A percentile compares a stretch with the other conserved stretches of the same genome.
phyloP scores from a whole-genome alignment of 2,797 vertebrate genomes.

The Thalassophryne amazonica region DNA sequence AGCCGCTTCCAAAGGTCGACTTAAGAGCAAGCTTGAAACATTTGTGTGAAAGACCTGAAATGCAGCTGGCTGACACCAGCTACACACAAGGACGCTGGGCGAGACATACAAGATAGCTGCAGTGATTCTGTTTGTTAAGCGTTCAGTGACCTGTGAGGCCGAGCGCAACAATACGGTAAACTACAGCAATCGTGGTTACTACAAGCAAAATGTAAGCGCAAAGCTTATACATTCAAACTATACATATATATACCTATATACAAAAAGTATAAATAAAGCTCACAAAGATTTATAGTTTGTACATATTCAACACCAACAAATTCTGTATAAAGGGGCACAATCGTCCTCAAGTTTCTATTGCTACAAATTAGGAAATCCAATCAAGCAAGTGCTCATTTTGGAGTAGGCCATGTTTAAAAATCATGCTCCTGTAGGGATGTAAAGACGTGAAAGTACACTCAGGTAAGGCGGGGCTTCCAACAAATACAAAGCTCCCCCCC shows the following conservation, averaged over 20 bases:
- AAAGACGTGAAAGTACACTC: constrained; percentile 37
- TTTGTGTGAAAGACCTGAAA: constrained; percentile 43
- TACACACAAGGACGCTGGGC: constrained; percentile 30
- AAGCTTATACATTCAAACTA: constrained; percentile 76
- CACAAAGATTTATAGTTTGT: constrained; percentile 56
- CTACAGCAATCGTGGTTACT: constrained; percentile 58
- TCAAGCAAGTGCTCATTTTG: constrained; percentile 69
- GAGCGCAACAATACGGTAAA: constrained; percentile 10
- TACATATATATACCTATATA: constrained; percentile 79
- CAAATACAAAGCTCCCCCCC: constrained; percentile 8
- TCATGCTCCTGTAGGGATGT: constrained; percentile 50
- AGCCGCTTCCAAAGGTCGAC: constrained; percentile 3
- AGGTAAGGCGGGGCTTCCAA: constrained; percentile 38
- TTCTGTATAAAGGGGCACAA: constrained; percentile 35
- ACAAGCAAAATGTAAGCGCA: constrained; percentile 58
- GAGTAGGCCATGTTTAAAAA: constrained; percentile 64
- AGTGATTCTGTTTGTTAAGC: constrained; percentile 34
- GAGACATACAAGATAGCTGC: constrained; percentile 64
- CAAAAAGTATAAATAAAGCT: constrained; percentile 81
- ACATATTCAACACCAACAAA: constrained; percentile 60
- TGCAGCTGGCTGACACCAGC: constrained; percentile 37
- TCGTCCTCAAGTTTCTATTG: constrained; percentile 40
- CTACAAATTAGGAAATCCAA: constrained; percentile 56
- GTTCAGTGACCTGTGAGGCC: constrained; percentile 28
- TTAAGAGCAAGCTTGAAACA: constrained; percentile 74